Evolutionary conservation across 2,888 invertebrate genomes (phyloP).

Genomic region (Theodoxus fluviatilis): DNA sequence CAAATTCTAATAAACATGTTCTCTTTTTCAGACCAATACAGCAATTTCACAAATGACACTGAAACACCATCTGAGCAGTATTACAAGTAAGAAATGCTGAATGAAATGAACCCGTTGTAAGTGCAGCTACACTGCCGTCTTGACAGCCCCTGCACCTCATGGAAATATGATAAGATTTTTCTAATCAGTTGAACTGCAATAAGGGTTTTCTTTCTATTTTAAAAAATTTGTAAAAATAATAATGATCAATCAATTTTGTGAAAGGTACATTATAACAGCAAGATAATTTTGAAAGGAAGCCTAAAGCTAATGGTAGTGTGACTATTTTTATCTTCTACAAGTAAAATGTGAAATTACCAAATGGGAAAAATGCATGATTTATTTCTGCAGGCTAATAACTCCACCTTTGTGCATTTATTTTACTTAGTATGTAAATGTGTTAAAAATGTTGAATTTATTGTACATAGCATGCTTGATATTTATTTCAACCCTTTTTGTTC

Average conservation of each 20-base stretch:
- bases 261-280: not conserved
- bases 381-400: too few species aligned
- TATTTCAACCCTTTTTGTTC: not conserved
- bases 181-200: not conserved
- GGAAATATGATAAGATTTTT: too few species aligned
- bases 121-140: not conserved
- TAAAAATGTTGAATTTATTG: not conserved
- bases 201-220: not conserved
- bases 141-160: too few species aligned
- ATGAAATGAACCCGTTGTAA: too few species aligned
- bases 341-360: too few species aligned
- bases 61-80: conserved; percentile 90
- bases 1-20: not conserved
- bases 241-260: not conserved
- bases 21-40: not conserved
- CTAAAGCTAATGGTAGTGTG: too few species aligned
- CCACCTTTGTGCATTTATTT: not conserved
- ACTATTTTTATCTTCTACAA: too few species aligned
- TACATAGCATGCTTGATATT: not conserved
- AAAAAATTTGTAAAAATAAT: not conserved
- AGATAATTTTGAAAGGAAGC: not conserved
- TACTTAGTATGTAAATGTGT: not conserved
- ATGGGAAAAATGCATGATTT: too few species aligned
- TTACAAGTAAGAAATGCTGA: conserved; percentile 79
- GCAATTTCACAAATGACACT: conserved; percentile 11